These are phyloP conservation scores for Natrix natrix DNA, from an alignment of 2,797 vertebrate species.

Conservation along the genomic window DNA sequence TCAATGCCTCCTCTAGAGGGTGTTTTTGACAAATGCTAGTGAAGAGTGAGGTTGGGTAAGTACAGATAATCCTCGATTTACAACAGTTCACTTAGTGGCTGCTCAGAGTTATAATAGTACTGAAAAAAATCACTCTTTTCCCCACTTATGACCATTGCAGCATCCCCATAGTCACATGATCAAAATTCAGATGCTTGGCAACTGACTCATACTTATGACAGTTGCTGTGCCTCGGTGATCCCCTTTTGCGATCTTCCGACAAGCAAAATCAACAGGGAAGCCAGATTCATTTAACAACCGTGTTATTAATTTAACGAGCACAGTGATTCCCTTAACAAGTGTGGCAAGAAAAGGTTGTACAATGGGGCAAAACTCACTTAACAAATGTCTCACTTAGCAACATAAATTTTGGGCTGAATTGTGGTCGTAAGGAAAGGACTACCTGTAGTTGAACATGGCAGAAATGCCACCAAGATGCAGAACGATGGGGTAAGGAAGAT, in stretches of 20 bases:
- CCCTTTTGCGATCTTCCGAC: background rate
- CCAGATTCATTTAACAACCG: background rate
- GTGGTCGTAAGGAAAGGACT: background rate
- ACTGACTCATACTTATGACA: background rate
- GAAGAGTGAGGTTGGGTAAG: background rate
- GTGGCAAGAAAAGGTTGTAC: background rate
- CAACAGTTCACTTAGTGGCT: background rate
- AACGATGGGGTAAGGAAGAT: background rate
- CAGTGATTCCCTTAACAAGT: background rate
- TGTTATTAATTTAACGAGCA: background rate
- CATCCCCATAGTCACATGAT: background rate
- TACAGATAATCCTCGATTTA: background rate
- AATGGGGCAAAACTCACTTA: background rate
- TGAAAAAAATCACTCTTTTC: background rate
- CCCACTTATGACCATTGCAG: background rate
- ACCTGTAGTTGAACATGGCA: background rate
- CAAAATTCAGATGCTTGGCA: background rate
- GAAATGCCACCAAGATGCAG: background rate
- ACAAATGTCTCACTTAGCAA: background rate
- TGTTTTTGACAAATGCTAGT: background rate
- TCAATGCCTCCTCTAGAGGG: background rate
- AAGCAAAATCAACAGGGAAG: background rate
- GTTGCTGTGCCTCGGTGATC: background rate
- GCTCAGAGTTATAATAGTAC: background rate
- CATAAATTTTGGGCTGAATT: background rate